Conservation (phyloP, 92 coral and sea anemone genomes). For the Porites evermanni region DNA sequence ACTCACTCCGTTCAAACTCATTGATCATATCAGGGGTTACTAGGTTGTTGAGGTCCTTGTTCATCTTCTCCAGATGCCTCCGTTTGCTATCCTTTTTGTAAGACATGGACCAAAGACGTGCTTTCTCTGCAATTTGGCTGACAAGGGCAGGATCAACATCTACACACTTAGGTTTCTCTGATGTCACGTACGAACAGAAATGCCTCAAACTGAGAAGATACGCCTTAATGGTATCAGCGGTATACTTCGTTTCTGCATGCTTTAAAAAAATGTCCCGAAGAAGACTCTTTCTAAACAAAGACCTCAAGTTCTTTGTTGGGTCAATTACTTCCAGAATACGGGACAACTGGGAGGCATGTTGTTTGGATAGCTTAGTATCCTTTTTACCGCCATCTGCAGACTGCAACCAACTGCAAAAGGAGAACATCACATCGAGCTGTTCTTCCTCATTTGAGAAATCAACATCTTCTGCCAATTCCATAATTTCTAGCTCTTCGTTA, state of each 20-base stretch:
- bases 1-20: conserved; percentile 51
- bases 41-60: conserved; percentile 29
- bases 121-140: conserved; percentile 38
- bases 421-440: not conserved
- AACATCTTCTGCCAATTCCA: conserved; percentile 29
- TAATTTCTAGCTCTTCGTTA: conserved; percentile 7
- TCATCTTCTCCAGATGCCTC: conserved; percentile 65
- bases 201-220: conserved; percentile 67
- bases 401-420: conserved; percentile 46
- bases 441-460: not conserved
- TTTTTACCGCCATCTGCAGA: conserved; percentile 59
- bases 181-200: conserved; percentile 51
- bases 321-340: conserved; percentile 33
- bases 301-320: not conserved
- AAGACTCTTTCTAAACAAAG: conserved; percentile 15
- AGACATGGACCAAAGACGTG: conserved; percentile 55
- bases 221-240: conserved; percentile 61
- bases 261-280: conserved; percentile 17
- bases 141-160: conserved; percentile 27
- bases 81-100: conserved; percentile 46
- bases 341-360: conserved; percentile 38
- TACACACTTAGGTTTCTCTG: conserved; percentile 60
- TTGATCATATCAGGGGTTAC: conserved; percentile 43
- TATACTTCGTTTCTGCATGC: conserved; percentile 30
- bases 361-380: conserved; percentile 47